A percentile compares a stretch with the other conserved stretches of the same genome.
Evolutionary conservation across 2,888 invertebrate genomes (phyloP).

Genomic region (Drosophila cyrtoloma): DNA sequence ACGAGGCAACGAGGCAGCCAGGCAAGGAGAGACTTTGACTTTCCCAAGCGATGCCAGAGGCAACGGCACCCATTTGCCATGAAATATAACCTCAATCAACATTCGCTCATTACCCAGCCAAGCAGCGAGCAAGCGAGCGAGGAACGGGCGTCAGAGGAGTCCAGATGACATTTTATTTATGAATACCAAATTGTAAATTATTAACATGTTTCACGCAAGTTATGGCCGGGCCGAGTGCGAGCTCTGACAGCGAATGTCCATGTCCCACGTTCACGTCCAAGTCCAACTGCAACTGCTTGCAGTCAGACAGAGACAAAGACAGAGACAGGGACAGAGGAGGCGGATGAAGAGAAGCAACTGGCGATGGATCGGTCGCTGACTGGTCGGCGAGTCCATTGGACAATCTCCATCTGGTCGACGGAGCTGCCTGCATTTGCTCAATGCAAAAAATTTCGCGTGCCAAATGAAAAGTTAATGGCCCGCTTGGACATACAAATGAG

Average conservation of each 20-base stretch:
- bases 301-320: background rate
- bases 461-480: constrained; percentile 78
- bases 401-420: constrained; percentile 37
- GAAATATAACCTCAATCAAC: constrained; percentile 85
- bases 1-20: constrained; percentile 28
- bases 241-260: constrained; percentile 55
- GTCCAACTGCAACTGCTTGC: constrained; percentile 26
- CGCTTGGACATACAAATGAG: constrained; percentile 74
- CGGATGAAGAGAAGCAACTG: constrained; percentile 19
- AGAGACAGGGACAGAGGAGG: background rate
- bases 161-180: constrained; percentile 84
- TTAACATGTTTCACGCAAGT: constrained; percentile 84
- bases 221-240: constrained; percentile 70
- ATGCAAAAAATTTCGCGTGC: constrained; percentile 54
- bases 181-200: constrained; percentile 86
- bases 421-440: constrained; percentile 34
- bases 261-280: constrained; percentile 41
- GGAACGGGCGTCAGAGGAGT: constrained; percentile 49
- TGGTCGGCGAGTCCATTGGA: constrained; percentile 47
- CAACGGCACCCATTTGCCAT: constrained; percentile 75
- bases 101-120: constrained; percentile 78
- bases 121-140: constrained; percentile 5
- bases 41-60: constrained; percentile 56
- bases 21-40: constrained; percentile 42
- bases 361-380: constrained; percentile 57